A percentile compares a stretch with the other conserved stretches of the same genome.
Evolutionary conservation across 2,797 vertebrate species (phyloP).

Genomic region (Leptoclinus maculatus): DNA sequence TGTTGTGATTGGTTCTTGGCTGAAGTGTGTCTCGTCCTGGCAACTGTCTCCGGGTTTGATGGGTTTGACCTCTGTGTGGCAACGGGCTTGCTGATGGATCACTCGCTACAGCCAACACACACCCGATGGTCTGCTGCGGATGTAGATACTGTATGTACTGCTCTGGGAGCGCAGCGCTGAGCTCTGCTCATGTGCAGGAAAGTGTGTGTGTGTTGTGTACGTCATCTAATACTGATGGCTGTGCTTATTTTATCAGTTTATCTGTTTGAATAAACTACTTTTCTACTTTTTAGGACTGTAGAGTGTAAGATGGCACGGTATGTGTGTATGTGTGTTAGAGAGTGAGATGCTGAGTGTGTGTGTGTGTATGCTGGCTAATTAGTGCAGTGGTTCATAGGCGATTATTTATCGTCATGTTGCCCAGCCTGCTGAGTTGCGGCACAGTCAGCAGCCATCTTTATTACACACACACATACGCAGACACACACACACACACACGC

Average conservation of each 20-base stretch:
- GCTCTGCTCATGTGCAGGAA: conserved; percentile 28
- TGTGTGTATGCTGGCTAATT: conserved; percentile 63
- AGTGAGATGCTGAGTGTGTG: not conserved
- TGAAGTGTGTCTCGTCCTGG: conserved; percentile 65
- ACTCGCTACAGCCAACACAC: conserved; percentile 59
- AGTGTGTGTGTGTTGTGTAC: not conserved
- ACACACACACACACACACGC: conserved; percentile 5
- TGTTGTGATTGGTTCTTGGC: conserved; percentile 73
- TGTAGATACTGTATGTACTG: conserved; percentile 36
- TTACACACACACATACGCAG: conserved; percentile 29
- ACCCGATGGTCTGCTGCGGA: conserved; percentile 45
- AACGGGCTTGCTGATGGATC: conserved; percentile 76
- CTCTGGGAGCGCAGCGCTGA: conserved; percentile 18
- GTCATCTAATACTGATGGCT: conserved; percentile 8
- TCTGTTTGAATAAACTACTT: conserved; percentile 25
- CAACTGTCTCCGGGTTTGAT: conserved; percentile 76
- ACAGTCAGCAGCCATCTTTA: conserved; percentile 73
- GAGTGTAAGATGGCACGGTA: not conserved
- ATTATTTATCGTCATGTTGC: conserved; percentile 77
- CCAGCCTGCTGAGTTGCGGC: conserved; percentile 73
- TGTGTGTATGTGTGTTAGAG: conserved; percentile 3
- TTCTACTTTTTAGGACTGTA: not conserved
- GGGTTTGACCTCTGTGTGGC: conserved; percentile 78
- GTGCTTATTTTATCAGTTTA: conserved; percentile 12
- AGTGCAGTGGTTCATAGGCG: conserved; percentile 65